Conservation (phyloP, 2,888 invertebrate species). For the Panzeria rudis region DNA sequence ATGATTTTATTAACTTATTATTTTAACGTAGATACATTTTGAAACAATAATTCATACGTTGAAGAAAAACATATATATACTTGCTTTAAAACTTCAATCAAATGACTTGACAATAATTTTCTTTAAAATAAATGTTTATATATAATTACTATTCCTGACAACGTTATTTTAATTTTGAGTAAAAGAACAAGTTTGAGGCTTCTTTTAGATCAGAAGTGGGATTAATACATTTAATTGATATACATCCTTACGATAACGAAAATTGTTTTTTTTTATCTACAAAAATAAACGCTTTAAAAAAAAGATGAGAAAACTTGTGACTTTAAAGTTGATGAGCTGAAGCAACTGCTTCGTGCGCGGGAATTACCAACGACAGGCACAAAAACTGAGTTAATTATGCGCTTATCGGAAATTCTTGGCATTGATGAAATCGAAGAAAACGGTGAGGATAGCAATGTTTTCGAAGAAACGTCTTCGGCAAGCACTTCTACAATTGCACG, state of each 20-base stretch:
- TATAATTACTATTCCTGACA: too few species aligned
- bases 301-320: background rate
- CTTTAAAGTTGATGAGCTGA: slow-evolving; percentile 18
- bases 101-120: too few species aligned
- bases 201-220: background rate
- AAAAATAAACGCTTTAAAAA: too few species aligned
- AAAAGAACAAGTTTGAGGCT: too few species aligned
- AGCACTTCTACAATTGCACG: background rate
- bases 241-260: background rate
- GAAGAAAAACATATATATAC: too few species aligned
- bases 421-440: background rate
- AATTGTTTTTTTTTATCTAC: background rate
- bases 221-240: background rate
- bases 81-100: too few species aligned
- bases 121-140: too few species aligned
- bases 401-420: background rate
- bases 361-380: slow-evolving; percentile 20
- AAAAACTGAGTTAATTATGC: slow-evolving; percentile 10
- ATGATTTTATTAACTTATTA: too few species aligned
- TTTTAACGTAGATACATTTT: too few species aligned
- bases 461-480: slow-evolving; percentile 17
- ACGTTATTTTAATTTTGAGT: too few species aligned
- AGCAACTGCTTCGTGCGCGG: background rate
- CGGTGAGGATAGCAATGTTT: slow-evolving; percentile 8
- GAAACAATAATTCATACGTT: too few species aligned